Evolutionary conservation across 2,888 invertebrate species (phyloP).

Genomic region (Pristionchus fissidentatus): DNA sequence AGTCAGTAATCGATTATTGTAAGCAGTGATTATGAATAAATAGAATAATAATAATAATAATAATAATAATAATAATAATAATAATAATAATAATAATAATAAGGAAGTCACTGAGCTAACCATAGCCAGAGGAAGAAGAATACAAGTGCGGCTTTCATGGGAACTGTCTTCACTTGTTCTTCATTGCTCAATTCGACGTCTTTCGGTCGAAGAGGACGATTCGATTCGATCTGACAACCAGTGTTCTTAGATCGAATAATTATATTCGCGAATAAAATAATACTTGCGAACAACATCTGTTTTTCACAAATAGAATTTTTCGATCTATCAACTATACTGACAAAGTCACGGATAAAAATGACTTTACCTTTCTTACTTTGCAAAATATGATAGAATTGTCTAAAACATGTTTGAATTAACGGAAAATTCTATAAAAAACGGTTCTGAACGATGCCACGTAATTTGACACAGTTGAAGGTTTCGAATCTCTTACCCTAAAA

Average conservation of each 20-base stretch:
- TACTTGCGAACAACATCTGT: background rate
- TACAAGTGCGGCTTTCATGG: conserved; percentile 63
- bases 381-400: too few relatives aligned
- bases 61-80: background rate
- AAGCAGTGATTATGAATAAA: too few relatives aligned
- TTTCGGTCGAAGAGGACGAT: conserved; percentile 56
- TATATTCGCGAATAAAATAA: background rate
- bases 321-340: too few relatives aligned
- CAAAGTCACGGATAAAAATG: too few relatives aligned
- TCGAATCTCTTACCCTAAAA: too few relatives aligned
- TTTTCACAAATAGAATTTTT: background rate
- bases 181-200: conserved; percentile 59
- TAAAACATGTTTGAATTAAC: too few relatives aligned
- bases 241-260: background rate
- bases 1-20: too few relatives aligned
- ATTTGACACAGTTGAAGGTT: too few relatives aligned
- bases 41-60: background rate
- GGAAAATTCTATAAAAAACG: too few relatives aligned
- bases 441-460: too few relatives aligned
- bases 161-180: conserved; percentile 66
- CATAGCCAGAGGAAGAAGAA: conserved; percentile 65
- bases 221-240: conserved; percentile 60
- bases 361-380: too few relatives aligned
- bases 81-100: background rate
- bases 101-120: background rate